These are phyloP conservation scores for Spondyliosoma cantharus DNA, from an alignment of 2,797 vertebrate species.

Conservation along the genomic window DNA sequence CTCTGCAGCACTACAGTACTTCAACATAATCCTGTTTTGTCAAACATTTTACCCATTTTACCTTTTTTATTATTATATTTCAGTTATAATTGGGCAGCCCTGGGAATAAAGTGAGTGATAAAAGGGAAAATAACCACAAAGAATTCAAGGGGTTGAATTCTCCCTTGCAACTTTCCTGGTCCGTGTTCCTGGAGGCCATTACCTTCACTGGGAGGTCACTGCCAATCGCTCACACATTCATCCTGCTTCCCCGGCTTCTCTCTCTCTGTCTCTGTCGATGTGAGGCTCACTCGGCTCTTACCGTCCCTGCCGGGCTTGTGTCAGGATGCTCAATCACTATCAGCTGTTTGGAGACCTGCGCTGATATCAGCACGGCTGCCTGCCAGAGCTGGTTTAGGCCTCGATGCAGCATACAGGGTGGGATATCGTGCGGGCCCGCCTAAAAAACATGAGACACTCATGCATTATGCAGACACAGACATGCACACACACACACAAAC, in stretches of 20 bases:
- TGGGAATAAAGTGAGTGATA: neutral
- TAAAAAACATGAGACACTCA: constrained; percentile 33
- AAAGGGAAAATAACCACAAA: neutral
- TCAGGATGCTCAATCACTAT: constrained; percentile 65
- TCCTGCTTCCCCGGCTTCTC: constrained; percentile 50
- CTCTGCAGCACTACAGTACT: no score
- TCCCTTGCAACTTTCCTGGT: no score
- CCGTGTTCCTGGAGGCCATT: constrained; percentile 14
- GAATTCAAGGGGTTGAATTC: constrained; percentile 4
- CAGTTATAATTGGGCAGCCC: no score
- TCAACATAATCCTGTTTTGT: no score
- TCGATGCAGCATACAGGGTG: constrained; percentile 25
- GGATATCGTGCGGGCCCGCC: constrained; percentile 35
- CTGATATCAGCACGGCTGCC: constrained; percentile 29
- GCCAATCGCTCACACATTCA: constrained; percentile 55
- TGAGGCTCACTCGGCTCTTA: constrained; percentile 53
- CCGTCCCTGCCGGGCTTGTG: constrained; percentile 57
- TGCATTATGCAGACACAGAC: constrained; percentile 28
- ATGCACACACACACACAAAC: neutral
- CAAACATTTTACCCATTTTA: no score
- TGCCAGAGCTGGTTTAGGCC: constrained; percentile 44
- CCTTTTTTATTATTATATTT: no score
- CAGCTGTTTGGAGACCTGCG: constrained; percentile 52
- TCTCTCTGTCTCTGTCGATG: constrained; percentile 38
- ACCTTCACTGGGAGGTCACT: constrained; percentile 30